These are phyloP conservation scores for Lasioglossum morio DNA, from an alignment of 2,888 invertebrate genomes.

Conservation along the genomic window DNA sequence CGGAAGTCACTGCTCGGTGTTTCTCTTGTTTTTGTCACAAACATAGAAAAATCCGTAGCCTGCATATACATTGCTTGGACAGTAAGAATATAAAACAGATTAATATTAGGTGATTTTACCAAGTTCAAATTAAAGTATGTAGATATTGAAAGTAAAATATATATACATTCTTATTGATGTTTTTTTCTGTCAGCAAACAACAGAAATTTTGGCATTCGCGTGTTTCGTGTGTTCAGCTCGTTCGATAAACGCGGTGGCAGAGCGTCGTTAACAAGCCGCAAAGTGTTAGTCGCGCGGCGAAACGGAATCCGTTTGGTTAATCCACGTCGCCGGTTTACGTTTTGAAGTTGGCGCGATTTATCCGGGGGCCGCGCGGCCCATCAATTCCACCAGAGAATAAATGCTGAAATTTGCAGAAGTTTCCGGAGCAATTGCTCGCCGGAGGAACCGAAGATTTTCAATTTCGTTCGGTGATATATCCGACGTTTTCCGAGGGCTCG, in stretches of 20 bases:
- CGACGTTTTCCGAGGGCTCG: constrained; percentile 31
- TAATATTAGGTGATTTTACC: too few relatives aligned
- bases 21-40: too few relatives aligned
- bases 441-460: constrained; percentile 26
- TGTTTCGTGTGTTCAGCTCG: neutral
- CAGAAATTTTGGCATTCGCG: neutral
- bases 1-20: too few relatives aligned
- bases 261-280: neutral
- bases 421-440: constrained; percentile 29
- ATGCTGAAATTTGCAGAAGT: constrained; percentile 52
- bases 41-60: too few relatives aligned
- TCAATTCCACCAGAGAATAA: constrained; percentile 50
- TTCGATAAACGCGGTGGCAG: neutral
- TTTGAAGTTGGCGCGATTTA: constrained; percentile 38
- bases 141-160: too few relatives aligned
- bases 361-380: constrained; percentile 31
- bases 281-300: constrained; percentile 16
- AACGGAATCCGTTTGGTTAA: constrained; percentile 36
- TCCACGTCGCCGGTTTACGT: constrained; percentile 35
- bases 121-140: too few relatives aligned
- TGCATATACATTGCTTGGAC: too few relatives aligned
- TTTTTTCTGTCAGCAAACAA: neutral
- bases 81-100: neutral
- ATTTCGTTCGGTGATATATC: constrained; percentile 49
- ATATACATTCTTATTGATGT: neutral